phyloP scores from a whole-genome alignment of 2,113 vertebrate genomes.

The Psittacus erithacus region DNA sequence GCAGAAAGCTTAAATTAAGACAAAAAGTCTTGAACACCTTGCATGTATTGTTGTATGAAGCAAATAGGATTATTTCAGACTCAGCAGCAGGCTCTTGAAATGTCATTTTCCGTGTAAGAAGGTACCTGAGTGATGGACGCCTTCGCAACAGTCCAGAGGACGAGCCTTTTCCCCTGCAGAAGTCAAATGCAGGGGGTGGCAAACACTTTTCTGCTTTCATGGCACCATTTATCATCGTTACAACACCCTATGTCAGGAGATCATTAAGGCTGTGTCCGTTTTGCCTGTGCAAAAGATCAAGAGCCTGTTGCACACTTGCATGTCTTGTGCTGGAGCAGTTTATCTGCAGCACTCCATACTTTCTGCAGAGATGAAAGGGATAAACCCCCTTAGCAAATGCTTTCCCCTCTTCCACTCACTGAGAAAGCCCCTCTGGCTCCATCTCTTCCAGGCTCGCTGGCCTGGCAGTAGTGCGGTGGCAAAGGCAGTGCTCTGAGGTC shows the following conservation, averaged over 20 bases:
- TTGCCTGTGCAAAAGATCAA: not conserved
- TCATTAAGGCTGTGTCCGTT: constrained; percentile 15
- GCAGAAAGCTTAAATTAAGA: not conserved
- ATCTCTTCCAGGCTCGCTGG: rapidly evolving
- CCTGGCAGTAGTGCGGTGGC: not conserved
- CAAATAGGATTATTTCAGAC: constrained; percentile 3
- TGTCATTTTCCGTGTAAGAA: constrained; percentile 9
- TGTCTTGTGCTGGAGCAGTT: rapidly evolving
- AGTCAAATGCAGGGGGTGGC: not conserved
- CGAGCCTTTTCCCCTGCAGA: not conserved
- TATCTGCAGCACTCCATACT: not conserved
- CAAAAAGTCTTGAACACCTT: not conserved
- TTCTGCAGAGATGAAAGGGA: not conserved
- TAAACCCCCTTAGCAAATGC: not conserved
- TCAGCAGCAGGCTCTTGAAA: not conserved
- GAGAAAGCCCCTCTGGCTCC: not conserved
- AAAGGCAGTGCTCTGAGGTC: not conserved
- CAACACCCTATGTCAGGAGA: not conserved
- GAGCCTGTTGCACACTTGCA: rapidly evolving
- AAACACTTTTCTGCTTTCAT: not conserved
- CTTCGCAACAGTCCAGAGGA: not conserved
- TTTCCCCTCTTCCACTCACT: not conserved
- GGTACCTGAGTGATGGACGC: not conserved
- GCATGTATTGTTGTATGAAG: not conserved
- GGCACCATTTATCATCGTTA: not conserved